Conservation (phyloP, 92 coral and sea anemone species). For the Muricea muricata region DNA sequence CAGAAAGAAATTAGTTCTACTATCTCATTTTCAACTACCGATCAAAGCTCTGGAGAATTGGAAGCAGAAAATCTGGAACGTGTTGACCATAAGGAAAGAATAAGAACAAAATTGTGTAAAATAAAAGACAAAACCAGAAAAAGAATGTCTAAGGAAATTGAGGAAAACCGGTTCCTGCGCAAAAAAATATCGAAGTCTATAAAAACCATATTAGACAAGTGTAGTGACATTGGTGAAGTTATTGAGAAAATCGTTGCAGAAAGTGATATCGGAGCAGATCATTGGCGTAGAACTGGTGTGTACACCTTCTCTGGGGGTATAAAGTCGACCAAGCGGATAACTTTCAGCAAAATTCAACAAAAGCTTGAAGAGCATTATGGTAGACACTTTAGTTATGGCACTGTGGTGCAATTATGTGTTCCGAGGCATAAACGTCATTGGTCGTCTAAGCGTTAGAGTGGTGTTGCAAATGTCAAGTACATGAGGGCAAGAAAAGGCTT, state of each 20-base stretch:
- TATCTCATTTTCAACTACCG: slow-evolving; percentile 33
- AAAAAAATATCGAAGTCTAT: slow-evolving; percentile 49
- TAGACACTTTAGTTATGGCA: slow-evolving; percentile 5
- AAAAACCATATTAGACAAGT: slow-evolving; percentile 29
- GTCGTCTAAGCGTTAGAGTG: slow-evolving; percentile 42
- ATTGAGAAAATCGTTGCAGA: slow-evolving; percentile 50
- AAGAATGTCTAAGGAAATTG: slow-evolving; percentile 53
- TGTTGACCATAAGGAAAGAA: slow-evolving; percentile 20
- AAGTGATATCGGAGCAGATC: slow-evolving; percentile 57
- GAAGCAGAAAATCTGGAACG: slow-evolving; percentile 7
- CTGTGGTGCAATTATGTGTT: slow-evolving; percentile 33
- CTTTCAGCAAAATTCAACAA: slow-evolving; percentile 46
- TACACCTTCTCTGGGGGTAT: slow-evolving; percentile 48
- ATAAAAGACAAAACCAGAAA: slow-evolving; percentile 38
- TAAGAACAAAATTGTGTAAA: slow-evolving; percentile 43
- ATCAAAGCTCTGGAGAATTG: slow-evolving; percentile 42
- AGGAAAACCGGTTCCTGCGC: slow-evolving; percentile 39
- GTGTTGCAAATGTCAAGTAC: slow-evolving; percentile 21
- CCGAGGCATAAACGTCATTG: slow-evolving; percentile 33
- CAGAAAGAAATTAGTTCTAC: slow-evolving; percentile 39
- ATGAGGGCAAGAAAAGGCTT: slow-evolving; percentile 48
- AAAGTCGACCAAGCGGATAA: slow-evolving; percentile 34
- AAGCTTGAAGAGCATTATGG: slow-evolving; percentile 17
- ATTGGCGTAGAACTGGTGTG: slow-evolving; percentile 57
- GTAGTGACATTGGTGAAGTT: slow-evolving; percentile 54